Conservation (phyloP, 2,888 invertebrate species). For the Napeogenes inachia region DNA sequence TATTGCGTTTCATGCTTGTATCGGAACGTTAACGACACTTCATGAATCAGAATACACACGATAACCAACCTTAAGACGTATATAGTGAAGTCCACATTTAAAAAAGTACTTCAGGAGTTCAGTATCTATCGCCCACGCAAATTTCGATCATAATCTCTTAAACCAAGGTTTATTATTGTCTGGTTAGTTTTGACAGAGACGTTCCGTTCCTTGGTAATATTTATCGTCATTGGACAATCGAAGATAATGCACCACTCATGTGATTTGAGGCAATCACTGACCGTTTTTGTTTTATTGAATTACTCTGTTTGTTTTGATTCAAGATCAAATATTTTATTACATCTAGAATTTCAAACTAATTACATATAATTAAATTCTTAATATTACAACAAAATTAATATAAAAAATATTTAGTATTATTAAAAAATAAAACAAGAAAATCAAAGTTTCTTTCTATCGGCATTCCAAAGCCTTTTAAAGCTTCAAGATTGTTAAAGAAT, state of each 20-base stretch:
- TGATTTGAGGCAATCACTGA: constrained; percentile 71
- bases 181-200: constrained; percentile 32
- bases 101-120: constrained; percentile 14
- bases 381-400: neutral
- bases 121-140: neutral
- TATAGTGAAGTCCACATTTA: constrained; percentile 36
- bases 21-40: constrained; percentile 55
- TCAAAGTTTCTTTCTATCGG: constrained; percentile 1
- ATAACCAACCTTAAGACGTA: constrained; percentile 39
- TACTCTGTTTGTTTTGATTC: constrained; percentile 40
- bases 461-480: constrained; percentile 16
- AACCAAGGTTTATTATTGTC: constrained; percentile 6
- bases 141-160: neutral
- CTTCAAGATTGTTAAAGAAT: constrained; percentile 16
- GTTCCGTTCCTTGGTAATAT: constrained; percentile 52
- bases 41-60: constrained; percentile 28
- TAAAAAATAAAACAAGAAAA: too few relatives aligned
- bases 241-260: constrained; percentile 71
- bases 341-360: neutral
- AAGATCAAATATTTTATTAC: too few relatives aligned
- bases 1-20: constrained; percentile 62
- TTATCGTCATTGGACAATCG: constrained; percentile 65
- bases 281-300: constrained; percentile 68
- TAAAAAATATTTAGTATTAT: too few relatives aligned
- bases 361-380: neutral